Percentiles rank a stretch among this genome's conserved stretches.
Evolutionary conservation across 2,113 vertebrate species (phyloP).

Genomic region (Hippocampus zosterae): DNA sequence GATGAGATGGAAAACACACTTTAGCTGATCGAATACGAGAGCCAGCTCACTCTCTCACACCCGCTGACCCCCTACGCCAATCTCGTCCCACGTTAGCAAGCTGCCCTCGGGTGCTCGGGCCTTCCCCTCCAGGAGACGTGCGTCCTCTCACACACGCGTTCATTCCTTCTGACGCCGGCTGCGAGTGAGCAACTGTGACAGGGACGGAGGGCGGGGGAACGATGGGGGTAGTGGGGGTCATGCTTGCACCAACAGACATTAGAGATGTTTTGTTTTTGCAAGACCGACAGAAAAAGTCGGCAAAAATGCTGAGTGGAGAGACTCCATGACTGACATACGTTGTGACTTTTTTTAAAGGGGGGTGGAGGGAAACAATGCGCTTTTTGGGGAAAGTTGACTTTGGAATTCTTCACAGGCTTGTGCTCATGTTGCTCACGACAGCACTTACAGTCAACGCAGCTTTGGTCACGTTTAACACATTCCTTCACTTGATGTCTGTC

Average conservation of each 20-base stretch:
- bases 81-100: slow-evolving; percentile 28
- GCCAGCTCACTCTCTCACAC: slow-evolving; percentile 50
- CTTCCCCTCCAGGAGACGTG: slow-evolving; percentile 38
- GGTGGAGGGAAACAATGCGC: slow-evolving; percentile 55
- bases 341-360: slow-evolving; percentile 60
- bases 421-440: slow-evolving; percentile 50
- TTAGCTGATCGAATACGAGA: slow-evolving; percentile 64
- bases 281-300: slow-evolving; percentile 68
- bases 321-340: slow-evolving; percentile 51
- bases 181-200: slow-evolving; percentile 67
- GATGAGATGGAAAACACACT: slow-evolving; percentile 26
- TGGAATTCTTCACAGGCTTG: slow-evolving; percentile 49
- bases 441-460: slow-evolving; percentile 36
- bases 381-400: slow-evolving; percentile 68
- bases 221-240: slow-evolving; percentile 18
- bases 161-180: slow-evolving; percentile 63
- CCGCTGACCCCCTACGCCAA: slow-evolving; percentile 45
- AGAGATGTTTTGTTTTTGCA: slow-evolving; percentile 66
- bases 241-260: slow-evolving; percentile 19
- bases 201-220: slow-evolving; percentile 25
- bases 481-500: slow-evolving; percentile 33
- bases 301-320: slow-evolving; percentile 54
- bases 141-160: slow-evolving; percentile 61
- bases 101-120: slow-evolving; percentile 55
- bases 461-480: neutral